phyloP scores from a whole-genome alignment of 2,797 vertebrate species.

The Muscicapa comitata region DNA sequence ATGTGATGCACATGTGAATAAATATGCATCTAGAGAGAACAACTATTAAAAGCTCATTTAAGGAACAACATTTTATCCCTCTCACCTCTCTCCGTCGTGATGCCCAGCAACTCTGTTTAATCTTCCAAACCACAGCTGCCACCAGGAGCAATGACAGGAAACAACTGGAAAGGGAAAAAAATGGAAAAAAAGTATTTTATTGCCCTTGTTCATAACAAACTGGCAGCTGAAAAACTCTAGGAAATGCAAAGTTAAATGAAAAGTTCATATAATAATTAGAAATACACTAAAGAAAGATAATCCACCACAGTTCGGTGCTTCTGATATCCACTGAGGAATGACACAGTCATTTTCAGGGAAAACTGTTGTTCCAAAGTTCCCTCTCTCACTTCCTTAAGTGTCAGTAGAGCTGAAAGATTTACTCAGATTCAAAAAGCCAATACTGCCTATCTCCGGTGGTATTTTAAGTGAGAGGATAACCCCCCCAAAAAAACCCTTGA shows the following conservation, averaged over 20 bases:
- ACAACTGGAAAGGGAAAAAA: slow-evolving; percentile 79
- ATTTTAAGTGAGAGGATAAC: neutral
- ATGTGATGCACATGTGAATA: neutral
- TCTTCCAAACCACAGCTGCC: slow-evolving; percentile 99
- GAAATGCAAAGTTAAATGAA: neutral
- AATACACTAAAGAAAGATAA: neutral
- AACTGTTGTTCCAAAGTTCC: neutral
- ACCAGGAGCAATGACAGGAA: slow-evolving; percentile 97
- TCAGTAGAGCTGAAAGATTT: neutral
- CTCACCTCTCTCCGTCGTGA: slow-evolving; percentile 93
- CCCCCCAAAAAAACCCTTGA: neutral
- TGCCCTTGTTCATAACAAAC: neutral
- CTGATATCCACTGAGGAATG: neutral
- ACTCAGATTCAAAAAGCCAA: neutral
- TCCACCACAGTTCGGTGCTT: neutral
- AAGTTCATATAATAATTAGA: neutral
- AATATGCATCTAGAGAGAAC: neutral
- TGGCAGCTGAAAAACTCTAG: neutral
- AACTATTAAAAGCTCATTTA: neutral
- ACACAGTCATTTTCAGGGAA: neutral
- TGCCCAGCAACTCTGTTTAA: slow-evolving; percentile 99
- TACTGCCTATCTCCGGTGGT: neutral
- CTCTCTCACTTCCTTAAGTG: neutral
- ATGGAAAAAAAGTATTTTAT: neutral
- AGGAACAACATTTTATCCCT: neutral